Base-by-base conservation (phyloP, 2,888 invertebrate species). In the Notodonta ziczac region DNA sequence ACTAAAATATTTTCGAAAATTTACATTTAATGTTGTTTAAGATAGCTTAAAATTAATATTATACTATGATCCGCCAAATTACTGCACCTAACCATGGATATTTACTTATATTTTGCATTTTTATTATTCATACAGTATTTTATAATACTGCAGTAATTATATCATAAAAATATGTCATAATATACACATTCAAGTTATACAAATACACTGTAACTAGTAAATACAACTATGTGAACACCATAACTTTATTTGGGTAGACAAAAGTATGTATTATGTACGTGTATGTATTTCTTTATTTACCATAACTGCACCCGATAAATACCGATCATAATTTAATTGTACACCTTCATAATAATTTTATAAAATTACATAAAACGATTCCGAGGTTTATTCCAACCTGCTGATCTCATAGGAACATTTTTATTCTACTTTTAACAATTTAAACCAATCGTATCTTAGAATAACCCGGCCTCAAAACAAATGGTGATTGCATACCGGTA, bases 401-500 rank as follows among this genome's bases (percentile, higher is more conserved):
- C 46, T n/a, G 13, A n/a, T 46, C 46, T 46, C 46, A 46, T 46
- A 42, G 42, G 12, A 42, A 42, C 10, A 42, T 4, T 42, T 6
- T 13, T 46, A 32, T 51, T 8, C 51, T 32, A 32, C 35, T 62
- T 62, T 62, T 58, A 56, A 44, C 44, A 56, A 58, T 61, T 64
- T 42, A 56, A 66, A 68, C 52, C 35, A 63, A 59, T 62, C 52
- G 12, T 52, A 61, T 70, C 60, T 57, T 52, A 57, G 60, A 69
- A 61, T 65, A 65, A 60, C 50, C 57, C 57, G 64, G 61, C 74
- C 76, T 71, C 58, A 63, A 73, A 68, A 64, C 62, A 60, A 66
- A 54, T 67, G 62, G 57, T 65, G 63, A 71, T 69, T 58, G 56
- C 62, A 67, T 61, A 65, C 57, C 65, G 52, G 46, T 46, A 57